phyloP scores from a whole-genome alignment of 2,797 vertebrate species.

The Orientallactaga sibirica region DNA sequence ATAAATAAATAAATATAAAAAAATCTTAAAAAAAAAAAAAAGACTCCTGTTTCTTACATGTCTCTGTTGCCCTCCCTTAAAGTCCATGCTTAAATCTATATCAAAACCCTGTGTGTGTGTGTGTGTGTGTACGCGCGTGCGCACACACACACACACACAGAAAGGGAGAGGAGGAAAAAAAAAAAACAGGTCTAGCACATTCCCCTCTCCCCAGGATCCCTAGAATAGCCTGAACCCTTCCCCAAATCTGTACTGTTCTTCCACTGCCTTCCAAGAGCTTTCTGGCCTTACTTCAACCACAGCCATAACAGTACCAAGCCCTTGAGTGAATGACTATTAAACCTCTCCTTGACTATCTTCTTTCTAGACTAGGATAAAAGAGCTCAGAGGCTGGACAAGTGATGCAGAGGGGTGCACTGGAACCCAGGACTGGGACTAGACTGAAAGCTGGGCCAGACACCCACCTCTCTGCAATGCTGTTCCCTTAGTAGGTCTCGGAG shows the following conservation, averaged over 20 bases:
- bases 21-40: neutral
- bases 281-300: neutral
- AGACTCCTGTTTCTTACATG: neutral
- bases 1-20: no score
- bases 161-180: no score
- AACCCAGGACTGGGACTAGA: accelerated
- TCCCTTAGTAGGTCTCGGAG: conserved; percentile 93
- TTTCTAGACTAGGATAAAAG: neutral
- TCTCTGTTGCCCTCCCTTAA: no score
- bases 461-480: conserved; percentile 92
- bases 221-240: neutral
- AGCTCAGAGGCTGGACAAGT: neutral
- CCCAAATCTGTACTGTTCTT: neutral
- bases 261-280: neutral
- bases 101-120: no score
- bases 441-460: neutral
- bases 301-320: no score
- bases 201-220: neutral
- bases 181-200: neutral
- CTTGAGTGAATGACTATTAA: neutral
- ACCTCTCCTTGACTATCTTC: neutral
- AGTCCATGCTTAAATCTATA: no score
- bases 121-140: no score
- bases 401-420: accelerated
- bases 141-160: no score